phyloP scores from a whole-genome alignment of 2,113 vertebrate genomes.

The Pedetes capensis region DNA sequence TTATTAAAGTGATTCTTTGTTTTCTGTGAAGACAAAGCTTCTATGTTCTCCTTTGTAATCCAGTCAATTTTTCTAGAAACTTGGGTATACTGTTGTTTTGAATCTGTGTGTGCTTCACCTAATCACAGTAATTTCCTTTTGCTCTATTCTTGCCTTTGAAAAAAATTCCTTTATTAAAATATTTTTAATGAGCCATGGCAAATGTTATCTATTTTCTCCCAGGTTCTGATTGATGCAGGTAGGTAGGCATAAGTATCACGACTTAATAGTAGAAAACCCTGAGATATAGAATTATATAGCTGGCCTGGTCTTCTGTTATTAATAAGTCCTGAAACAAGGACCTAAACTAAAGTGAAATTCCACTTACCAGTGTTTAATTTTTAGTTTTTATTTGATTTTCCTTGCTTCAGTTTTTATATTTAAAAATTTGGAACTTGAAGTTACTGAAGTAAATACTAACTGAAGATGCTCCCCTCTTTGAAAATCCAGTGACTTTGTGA shows the following conservation, averaged over 20 bases:
- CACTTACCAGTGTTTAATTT: background rate
- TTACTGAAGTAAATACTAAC: background rate
- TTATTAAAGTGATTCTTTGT: background rate
- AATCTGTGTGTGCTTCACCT: background rate
- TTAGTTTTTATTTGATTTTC: background rate
- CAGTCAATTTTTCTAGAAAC: background rate
- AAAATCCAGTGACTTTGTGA: background rate
- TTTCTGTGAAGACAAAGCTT: background rate
- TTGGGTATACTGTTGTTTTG: too few relatives aligned
- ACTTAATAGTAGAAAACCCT: background rate
- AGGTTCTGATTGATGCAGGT: background rate
- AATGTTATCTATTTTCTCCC: background rate
- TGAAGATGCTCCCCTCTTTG: fast-evolving
- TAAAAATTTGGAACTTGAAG: background rate
- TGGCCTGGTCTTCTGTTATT: background rate
- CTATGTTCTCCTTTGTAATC: background rate
- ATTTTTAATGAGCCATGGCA: background rate
- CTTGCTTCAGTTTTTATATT: background rate
- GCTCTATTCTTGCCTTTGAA: background rate
- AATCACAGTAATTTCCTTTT: background rate
- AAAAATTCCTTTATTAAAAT: background rate
- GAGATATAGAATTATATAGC: background rate
- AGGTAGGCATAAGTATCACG: background rate
- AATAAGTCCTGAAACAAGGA: background rate
- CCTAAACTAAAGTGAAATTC: background rate